Base-by-base conservation (phyloP, 1,140 invertebrate species). In the Hylaeus anthracinus region DNA sequence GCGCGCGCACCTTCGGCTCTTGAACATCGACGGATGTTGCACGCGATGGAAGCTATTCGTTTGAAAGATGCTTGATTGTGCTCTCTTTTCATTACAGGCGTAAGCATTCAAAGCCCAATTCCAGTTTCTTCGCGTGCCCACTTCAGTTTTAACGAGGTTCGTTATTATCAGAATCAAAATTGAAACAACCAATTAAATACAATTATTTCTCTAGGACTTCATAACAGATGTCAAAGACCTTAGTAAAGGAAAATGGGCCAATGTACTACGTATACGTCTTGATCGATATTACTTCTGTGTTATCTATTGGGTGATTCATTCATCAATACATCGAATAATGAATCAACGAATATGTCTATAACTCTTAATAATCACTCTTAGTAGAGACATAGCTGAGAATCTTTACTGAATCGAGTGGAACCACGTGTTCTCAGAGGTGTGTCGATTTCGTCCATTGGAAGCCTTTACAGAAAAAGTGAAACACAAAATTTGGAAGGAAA, bases 1-100 rank as follows among this genome's bases (percentile, higher is more conserved):
- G 1, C 5, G 37, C 63, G 39, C 37, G 26, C 26, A 26, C 26
- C 26, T 26, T 43, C 5, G 2, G 6, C 53, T 48, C 41, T 26
- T 37, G 43, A 69, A 69, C 58, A 53, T 77, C 74, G 55, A 69
- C 55, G 43, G 14, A 43, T 67, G 39, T 66, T n/a, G 37, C 41
- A 8, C 14, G 45, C 1, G 37, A 14, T 63, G 60, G 1, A 9
- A 14, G 0, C 9, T 5, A 12, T 45, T 12, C 45, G 65, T 70
- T 77, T 77, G 43, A 51, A 63, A 51, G 3, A 3, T n/a, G 2
- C 43, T 37, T 53, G 37, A 58, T 58, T 39, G 6, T 45, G 5
- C 2, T 48, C 10, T 5, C 39, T 10, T 9, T 37, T 48, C 2
- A 2, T 39, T 8, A n/a, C 56, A 2, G 4, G 15, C 56, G 56